These are phyloP conservation scores for Cheiracanthium punctorium DNA, from an alignment of 2,888 invertebrate genomes.

Conservation along the genomic window DNA sequence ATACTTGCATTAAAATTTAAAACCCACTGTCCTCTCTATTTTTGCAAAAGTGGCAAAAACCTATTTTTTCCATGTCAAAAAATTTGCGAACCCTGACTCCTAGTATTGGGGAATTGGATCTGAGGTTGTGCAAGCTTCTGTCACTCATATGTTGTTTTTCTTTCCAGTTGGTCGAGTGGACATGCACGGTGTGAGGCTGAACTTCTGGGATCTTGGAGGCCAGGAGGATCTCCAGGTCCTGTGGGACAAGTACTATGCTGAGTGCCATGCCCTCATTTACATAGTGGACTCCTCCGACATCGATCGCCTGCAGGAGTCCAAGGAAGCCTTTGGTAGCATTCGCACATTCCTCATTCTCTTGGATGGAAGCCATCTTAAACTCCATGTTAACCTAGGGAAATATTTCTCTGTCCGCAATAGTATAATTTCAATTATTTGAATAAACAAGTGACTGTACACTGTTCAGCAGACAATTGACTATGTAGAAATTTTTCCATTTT, in stretches of 20 bases:
- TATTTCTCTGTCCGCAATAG: neutral
- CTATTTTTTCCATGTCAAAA: neutral
- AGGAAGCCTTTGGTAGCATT: conserved; percentile 94
- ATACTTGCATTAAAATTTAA: too few species aligned
- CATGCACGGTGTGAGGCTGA: conserved; percentile 89
- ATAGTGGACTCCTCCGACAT: conserved; percentile 97
- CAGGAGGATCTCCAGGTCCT: conserved; percentile 97
- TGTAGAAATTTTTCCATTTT: too few species aligned
- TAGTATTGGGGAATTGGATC: too few species aligned
- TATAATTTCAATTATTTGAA: neutral
- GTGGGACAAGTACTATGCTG: conserved; percentile 99
- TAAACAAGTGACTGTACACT: too few species aligned
- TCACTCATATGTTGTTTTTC: neutral
- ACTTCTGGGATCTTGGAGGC: conserved; percentile 99
- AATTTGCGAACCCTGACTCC: neutral
- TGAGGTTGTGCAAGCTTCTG: too few species aligned
- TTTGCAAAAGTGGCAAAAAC: too few species aligned
- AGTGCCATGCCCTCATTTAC: conserved; percentile 97
- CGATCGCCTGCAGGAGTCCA: conserved; percentile 94
- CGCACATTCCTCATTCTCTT: too few species aligned
- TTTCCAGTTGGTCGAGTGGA: conserved; percentile 90
- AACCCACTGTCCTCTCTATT: too few species aligned
- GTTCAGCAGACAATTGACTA: too few species aligned
- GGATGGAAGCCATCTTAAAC: too few species aligned
- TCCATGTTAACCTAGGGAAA: too few species aligned